These are phyloP conservation scores for Mastomys natalensis DNA, from an alignment of 2,113 vertebrate genomes.

Conservation along the genomic window DNA sequence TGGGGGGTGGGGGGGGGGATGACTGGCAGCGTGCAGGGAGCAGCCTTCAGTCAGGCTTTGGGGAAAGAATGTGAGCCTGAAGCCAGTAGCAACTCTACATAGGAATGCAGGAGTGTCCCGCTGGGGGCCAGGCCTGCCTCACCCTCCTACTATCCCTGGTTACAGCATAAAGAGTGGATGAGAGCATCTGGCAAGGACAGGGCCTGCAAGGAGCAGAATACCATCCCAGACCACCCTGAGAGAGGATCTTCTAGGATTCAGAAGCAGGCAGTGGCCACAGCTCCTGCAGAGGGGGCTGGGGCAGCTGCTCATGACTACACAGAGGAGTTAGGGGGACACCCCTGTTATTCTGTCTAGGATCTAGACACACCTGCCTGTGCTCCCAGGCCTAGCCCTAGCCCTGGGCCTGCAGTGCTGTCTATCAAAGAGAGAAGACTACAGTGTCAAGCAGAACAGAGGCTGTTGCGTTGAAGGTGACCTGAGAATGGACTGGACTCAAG, in stretches of 20 bases:
- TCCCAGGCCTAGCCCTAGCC: background rate
- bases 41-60: background rate
- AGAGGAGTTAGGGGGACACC: background rate
- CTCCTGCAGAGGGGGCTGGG: background rate
- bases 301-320: background rate
- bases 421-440: accelerated
- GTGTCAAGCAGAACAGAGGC: accelerated
- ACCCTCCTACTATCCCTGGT: background rate
- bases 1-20: too few species aligned
- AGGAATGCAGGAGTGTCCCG: too few species aligned
- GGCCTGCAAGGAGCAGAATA: background rate
- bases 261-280: background rate
- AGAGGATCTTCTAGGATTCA: background rate
- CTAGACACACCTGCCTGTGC: background rate
- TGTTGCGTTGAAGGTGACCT: accelerated
- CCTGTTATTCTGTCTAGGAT: background rate
- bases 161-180: background rate
- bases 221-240: background rate
- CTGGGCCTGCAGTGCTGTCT: background rate
- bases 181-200: too few species aligned
- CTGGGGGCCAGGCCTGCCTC: accelerated
- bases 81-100: background rate
- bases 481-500: accelerated
- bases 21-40: background rate
- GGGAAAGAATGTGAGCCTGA: background rate